phyloP scores from a whole-genome alignment of 2,888 invertebrate genomes.

The Erpobdella octoculata region DNA sequence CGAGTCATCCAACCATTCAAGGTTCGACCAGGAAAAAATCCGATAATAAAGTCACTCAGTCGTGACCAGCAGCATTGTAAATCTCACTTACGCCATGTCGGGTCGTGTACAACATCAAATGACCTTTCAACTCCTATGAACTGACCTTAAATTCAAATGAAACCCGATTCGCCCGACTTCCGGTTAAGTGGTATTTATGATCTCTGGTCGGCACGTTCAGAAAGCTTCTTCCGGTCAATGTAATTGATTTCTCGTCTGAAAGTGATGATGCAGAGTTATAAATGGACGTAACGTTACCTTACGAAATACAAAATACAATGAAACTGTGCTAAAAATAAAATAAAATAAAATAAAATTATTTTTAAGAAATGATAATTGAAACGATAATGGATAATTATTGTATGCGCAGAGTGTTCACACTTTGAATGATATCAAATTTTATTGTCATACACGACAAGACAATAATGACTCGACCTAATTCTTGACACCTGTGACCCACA shows the following conservation, averaged over 20 bases:
- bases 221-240: constrained; percentile 4
- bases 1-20: too few relatives aligned
- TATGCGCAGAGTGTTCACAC: not conserved
- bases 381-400: not conserved
- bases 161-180: not conserved
- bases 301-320: too few relatives aligned
- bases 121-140: not conserved
- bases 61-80: too few relatives aligned
- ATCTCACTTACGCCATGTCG: too few relatives aligned
- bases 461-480: not conserved
- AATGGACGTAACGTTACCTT: too few relatives aligned
- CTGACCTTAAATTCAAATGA: not conserved
- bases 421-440: not conserved
- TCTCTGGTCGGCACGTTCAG: constrained; percentile 6
- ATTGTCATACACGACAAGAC: not conserved
- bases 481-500: constrained; percentile 77
- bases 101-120: too few relatives aligned
- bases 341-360: too few relatives aligned
- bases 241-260: constrained; percentile 3
- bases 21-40: too few relatives aligned
- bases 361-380: not conserved
- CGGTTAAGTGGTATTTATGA: not conserved
- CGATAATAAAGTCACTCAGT: too few relatives aligned
- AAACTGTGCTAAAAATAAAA: too few relatives aligned
- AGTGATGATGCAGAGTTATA: too few relatives aligned